Conservation (phyloP, 2,888 invertebrate genomes). For the Phlogophora meticulosa region DNA sequence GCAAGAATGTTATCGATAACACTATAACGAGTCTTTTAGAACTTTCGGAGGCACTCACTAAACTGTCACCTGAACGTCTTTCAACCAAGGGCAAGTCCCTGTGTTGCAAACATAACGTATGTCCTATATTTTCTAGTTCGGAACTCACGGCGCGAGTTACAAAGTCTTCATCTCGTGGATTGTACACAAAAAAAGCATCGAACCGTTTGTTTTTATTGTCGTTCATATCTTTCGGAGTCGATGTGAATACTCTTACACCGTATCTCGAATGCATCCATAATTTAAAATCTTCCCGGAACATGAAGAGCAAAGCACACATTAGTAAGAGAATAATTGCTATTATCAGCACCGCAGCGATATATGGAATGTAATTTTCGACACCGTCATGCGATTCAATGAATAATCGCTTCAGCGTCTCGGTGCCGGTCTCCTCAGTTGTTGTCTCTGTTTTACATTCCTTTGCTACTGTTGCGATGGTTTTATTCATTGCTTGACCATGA, state of each 20-base stretch:
- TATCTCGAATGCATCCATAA: slow-evolving; percentile 95
- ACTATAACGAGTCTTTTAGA: slow-evolving; percentile 95
- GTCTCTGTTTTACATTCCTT: slow-evolving; percentile 92
- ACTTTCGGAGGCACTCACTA: slow-evolving; percentile 91
- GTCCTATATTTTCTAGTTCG: slow-evolving; percentile 93
- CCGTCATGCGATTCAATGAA: slow-evolving; percentile 92
- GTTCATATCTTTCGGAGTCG: slow-evolving; percentile 89
- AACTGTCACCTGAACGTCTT: slow-evolving; percentile 89
- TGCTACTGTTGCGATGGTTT: slow-evolving; percentile 87
- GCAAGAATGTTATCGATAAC: slow-evolving; percentile 95
- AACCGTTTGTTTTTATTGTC: slow-evolving; percentile 93
- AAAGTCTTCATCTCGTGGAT: slow-evolving; percentile 94
- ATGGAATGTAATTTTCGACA: slow-evolving; percentile 94
- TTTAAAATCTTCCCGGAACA: slow-evolving; percentile 94
- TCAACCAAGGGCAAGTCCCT: slow-evolving; percentile 92
- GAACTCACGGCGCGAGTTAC: slow-evolving; percentile 93
- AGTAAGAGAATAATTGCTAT: slow-evolving; percentile 93
- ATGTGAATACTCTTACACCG: slow-evolving; percentile 94
- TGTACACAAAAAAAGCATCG: slow-evolving; percentile 97
- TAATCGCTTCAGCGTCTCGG: slow-evolving; percentile 89
- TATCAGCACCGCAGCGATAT: slow-evolving; percentile 93
- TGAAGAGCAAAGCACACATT: slow-evolving; percentile 93
- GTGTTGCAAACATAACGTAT: slow-evolving; percentile 93
- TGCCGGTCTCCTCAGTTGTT: slow-evolving; percentile 92
- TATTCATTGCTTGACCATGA: slow-evolving; percentile 88